phyloP scores from a whole-genome alignment of 37 sponge, comb jelly and placozoan genomes.

The Halichondria panicea region DNA sequence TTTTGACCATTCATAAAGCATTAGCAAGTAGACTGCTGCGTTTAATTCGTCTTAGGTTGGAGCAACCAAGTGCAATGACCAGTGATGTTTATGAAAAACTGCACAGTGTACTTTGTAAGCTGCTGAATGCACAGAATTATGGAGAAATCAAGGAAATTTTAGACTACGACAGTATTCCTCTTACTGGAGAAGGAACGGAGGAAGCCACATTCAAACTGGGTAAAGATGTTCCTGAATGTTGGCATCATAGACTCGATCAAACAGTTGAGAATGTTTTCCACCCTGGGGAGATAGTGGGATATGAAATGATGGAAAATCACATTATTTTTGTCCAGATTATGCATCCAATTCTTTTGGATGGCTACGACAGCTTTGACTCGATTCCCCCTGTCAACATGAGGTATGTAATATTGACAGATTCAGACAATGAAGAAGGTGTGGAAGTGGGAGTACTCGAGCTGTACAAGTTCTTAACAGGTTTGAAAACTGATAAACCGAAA shows the following conservation, averaged over 20 bases:
- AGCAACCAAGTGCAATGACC: no score
- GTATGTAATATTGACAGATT: constrained; percentile 8
- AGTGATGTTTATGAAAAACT: no score
- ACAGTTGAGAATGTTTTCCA: constrained; percentile 38
- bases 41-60: no score
- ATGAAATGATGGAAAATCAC: constrained; percentile 37
- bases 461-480: constrained; percentile 46
- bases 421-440: constrained; percentile 21
- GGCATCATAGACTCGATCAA: constrained; percentile 46
- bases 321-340: constrained; percentile 49
- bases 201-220: constrained; percentile 21
- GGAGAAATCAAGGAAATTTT: not conserved
- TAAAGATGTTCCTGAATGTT: constrained; percentile 18
- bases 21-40: no score
- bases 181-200: not conserved
- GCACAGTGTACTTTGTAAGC: not conserved
- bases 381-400: not conserved
- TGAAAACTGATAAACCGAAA: not conserved
- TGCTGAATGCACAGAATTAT: not conserved
- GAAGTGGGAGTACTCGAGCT: constrained; percentile 40
- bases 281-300: constrained; percentile 59
- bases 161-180: not conserved
- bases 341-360: constrained; percentile 12
- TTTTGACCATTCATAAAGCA: no score
- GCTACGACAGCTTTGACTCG: not conserved